Evolutionary conservation across 2,888 invertebrate genomes (phyloP).

Genomic region (Tyria jacobaeae): DNA sequence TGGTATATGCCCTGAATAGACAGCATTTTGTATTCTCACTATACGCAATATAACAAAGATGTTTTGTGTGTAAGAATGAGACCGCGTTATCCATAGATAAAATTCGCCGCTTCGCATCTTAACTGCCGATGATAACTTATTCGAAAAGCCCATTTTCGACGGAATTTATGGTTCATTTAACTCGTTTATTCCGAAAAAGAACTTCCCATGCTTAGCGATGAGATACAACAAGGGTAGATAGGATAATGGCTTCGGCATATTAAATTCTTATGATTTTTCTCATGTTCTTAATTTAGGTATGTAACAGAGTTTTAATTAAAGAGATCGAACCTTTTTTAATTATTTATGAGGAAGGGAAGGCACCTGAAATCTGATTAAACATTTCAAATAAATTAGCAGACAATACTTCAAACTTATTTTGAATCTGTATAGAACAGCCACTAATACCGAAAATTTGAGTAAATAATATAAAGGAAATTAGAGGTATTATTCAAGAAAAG

Average conservation of each 20-base stretch:
- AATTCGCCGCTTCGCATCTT: constrained; percentile 68
- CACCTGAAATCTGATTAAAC: constrained; percentile 18
- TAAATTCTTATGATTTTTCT: constrained; percentile 44
- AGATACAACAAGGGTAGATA: constrained; percentile 57
- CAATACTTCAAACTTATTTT: neutral
- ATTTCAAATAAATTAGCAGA: constrained; percentile 14
- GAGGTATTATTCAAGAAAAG: constrained; percentile 2
- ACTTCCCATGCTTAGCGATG: constrained; percentile 63
- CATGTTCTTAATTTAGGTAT: constrained; percentile 24
- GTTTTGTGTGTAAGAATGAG: constrained; percentile 53
- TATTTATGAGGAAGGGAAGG: constrained; percentile 17
- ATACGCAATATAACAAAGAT: constrained; percentile 48
- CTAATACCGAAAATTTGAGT: neutral
- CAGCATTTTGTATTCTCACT: constrained; percentile 24
- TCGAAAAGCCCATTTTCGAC: constrained; percentile 72
- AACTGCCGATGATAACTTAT: constrained; percentile 81
- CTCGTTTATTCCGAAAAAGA: constrained; percentile 73
- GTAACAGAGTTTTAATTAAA: constrained; percentile 33
- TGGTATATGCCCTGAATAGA: constrained; percentile 9
- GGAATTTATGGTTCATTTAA: constrained; percentile 80
- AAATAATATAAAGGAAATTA: neutral
- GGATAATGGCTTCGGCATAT: constrained; percentile 52
- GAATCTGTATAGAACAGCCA: neutral
- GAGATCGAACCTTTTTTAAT: constrained; percentile 24
- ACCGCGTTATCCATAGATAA: constrained; percentile 70